Evolutionary conservation across 1,140 invertebrate species (phyloP), one percentile per base, ranked within the genome.

Genomic region (Sitophilus oryzae): DNA sequence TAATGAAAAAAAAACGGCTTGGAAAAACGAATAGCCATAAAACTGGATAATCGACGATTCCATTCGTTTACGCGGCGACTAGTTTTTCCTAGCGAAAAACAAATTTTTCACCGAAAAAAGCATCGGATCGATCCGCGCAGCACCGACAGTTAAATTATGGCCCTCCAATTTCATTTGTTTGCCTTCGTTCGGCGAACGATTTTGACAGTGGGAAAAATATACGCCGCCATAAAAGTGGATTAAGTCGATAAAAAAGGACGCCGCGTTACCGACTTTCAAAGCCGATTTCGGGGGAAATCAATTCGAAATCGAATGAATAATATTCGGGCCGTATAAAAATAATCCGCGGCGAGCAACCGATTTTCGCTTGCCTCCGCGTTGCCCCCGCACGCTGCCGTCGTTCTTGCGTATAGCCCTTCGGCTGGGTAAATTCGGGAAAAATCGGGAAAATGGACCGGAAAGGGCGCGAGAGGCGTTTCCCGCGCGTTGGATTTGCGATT

Each of bases 201-300:
- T 53, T 53, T 53, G 51, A 53, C 51, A 53, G 34, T 46, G 18
- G 36, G 43, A 54, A 46, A 44, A 54, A 54, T 54, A 54, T 54
- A 54, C 52, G 52, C 16, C 44, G 44, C 44, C 52, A 47, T 54
- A 54, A 54, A 54, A 54, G 43, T 54, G 52, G 52, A 54, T 54
- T 54, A 54, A 54, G 52, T 54, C 52, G 52, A 54, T 54, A 54
- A 54, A 54, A 54, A 54, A 54, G 52, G 34, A 54, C 36, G 52
- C 20, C 43, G 14, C 15, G 43, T 54, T 54, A 54, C 52, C 44
- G 52, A 54, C 43, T 40, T 43, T 43, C 43, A 54, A 47, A 54
- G 52, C 43, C 52, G 52, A 54, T 54, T 54, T 54, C 41, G 23
- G 41, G 38, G 51, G 20, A 53, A 53, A 53, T 46, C 51, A 53